Evolutionary conservation across 1,140 invertebrate genomes (phyloP), one percentile per base, ranked within the genome.

Genomic region (Glomeris maerens): DNA sequence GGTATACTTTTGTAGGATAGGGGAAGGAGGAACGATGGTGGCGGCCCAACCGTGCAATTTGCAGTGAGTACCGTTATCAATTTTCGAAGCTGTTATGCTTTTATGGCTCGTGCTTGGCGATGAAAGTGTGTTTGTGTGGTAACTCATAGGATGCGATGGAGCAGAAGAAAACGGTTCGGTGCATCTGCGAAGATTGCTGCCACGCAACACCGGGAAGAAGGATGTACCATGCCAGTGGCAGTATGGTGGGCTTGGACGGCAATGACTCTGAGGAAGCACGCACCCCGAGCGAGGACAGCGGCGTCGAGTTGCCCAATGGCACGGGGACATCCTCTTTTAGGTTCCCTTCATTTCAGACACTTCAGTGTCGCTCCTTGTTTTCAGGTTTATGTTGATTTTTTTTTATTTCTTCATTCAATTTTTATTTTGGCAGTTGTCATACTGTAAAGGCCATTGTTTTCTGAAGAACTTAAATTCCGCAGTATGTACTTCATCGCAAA

Each of bases 221-320:
- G n/a, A n/a, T n/a, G n/a, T n/a, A n/a, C n/a, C n/a, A n/a, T n/a
- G 17, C 20, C 40, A 42, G 40, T 17, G 17, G 5, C 20, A 21
- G 40, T 5, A 42, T 42, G 20, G 40, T n/a, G 40, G 4, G 4
- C 20, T 21, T 25, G 10, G 40, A 42, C 23, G 41, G 39, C 14
- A 46, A 36, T 25, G 51, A 49, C 42, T 41, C 31, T 23, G 68
- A 71, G 49, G 77, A 79, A 57, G 77, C 79, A 69, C 76, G 80
- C 61, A 83, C 82, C 48, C 81, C 82, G 44, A 84, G 81, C 65
- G 82, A 86, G 68, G 82, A 85, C 73, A 83, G 81, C 66, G 82
- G 82, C 59, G 75, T 86, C 61, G 82, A 83, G 63, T 74, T 83
- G 64, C 78, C 58, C 45, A 61, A 62, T 63, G 68, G 76, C 66